Base-by-base conservation (phyloP, 1,140 invertebrate genomes). In the Wasmannia auropunctata region DNA sequence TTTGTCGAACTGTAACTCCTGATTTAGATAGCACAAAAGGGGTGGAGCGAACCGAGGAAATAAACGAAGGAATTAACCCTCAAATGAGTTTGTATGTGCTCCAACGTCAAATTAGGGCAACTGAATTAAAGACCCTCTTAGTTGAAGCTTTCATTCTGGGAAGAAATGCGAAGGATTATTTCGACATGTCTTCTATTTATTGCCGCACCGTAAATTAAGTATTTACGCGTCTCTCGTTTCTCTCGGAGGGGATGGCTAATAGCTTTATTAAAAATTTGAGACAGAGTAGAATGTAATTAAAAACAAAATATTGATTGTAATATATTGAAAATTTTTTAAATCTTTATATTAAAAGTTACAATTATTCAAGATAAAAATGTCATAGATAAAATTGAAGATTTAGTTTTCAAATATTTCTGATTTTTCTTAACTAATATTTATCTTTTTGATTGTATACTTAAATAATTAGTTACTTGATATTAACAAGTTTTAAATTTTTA, bases 1-100 rank as follows among this genome's bases (percentile, higher is more conserved):
- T 25, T 72, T 69, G 6, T 14, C 5, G 19, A 72, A 72, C 8
- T 46, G 19, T 31, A 49, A 28, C 6, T 70, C 49, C 2, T 3
- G 10, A 40, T 56, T 69, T 14, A 69, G 31, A 56, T 70, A 72
- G 19, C 0, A 70, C 37, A 7, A 81, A 81, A 81, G 19, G 25
- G 34, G 2, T 58, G 0, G 2, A 43, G 37, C 40, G 37, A 83
- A 22, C 19, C 19, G 25, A 11, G 51, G 25, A 83, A 72, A 58
- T 72, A 67, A 40, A 28, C 22, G 56, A 60, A n/a, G 3, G 34
- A 63, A n/a, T 63, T 37, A 14, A 11, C 3, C 3, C n/a, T 58
- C n/a, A 3, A 54, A 56, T 70, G 19, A 72, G 2, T 4, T 69
- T 54, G 14, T 58, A 58, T 43, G 67, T 81, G 11, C 22, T 5